Percentiles rank a stretch among this genome's conserved stretches.
Evolutionary conservation across 64 coral and sea anemone genomes (phyloP).

Genomic region (Dendronephthya gigantea): DNA sequence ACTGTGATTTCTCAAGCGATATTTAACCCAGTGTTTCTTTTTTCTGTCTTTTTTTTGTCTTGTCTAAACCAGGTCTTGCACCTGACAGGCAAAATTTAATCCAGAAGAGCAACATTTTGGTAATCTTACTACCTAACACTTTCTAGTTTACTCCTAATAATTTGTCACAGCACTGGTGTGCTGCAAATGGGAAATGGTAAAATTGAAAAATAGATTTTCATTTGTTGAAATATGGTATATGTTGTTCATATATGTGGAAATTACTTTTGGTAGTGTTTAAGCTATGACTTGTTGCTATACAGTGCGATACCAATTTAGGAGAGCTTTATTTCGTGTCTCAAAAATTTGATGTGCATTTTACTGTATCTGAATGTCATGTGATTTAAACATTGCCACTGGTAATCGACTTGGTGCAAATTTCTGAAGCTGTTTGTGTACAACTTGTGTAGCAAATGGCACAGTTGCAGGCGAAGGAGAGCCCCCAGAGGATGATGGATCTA

Average conservation of each 20-base stretch:
- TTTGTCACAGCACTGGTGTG: background rate
- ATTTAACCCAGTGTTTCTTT: background rate
- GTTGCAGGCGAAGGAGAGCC: conserved; percentile 48
- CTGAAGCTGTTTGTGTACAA: background rate
- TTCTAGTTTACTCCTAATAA: background rate
- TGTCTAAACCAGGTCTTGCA: background rate
- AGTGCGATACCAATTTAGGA: background rate
- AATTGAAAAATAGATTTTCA: background rate
- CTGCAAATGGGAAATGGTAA: background rate
- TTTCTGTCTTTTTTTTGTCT: background rate
- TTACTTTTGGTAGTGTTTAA: background rate
- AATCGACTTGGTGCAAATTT: background rate
- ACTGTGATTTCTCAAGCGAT: background rate
- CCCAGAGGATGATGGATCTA: conserved; percentile 78
- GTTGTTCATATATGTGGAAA: background rate
- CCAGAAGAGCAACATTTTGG: conserved; percentile 22
- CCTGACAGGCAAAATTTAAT: conserved; percentile 20
- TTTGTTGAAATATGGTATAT: too few species aligned
- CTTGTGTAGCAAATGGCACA: conserved; percentile 51
- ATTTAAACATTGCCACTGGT: background rate
- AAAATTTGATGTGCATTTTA: background rate
- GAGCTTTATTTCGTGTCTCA: too few species aligned
- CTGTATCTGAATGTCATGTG: background rate
- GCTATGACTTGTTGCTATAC: background rate
- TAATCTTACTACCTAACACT: background rate